phyloP scores from a whole-genome alignment of 2,888 invertebrate species.

The Watsonalla binaria region DNA sequence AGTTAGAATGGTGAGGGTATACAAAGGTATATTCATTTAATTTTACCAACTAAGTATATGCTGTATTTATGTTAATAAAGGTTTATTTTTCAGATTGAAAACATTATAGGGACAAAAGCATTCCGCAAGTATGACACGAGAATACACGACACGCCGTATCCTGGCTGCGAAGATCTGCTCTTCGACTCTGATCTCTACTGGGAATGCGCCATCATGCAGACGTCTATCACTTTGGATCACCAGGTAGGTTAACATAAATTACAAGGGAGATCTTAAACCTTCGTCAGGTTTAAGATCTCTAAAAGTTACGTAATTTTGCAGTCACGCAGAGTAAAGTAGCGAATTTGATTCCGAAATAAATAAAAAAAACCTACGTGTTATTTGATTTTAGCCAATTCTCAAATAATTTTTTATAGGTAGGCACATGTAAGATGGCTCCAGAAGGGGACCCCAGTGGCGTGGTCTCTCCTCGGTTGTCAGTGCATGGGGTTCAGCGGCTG shows the following conservation, averaged over 20 bases:
- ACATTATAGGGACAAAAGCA: slow-evolving; percentile 52
- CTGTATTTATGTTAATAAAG: not conserved
- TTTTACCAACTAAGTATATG: not conserved
- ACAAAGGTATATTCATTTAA: slow-evolving; percentile 4
- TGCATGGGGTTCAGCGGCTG: slow-evolving; percentile 59
- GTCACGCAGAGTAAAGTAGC: too few species aligned
- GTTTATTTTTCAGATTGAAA: slow-evolving; percentile 45
- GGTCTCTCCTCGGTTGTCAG: slow-evolving; percentile 77
- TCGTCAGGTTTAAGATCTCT: too few species aligned
- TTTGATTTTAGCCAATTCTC: not conserved
- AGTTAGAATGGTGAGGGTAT: slow-evolving; percentile 80
- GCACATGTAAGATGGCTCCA: slow-evolving; percentile 87
- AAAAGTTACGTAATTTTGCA: too few species aligned
- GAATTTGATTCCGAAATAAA: not conserved
- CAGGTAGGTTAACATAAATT: slow-evolving; percentile 53
- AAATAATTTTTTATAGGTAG: slow-evolving; percentile 57
- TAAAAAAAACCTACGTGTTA: not conserved
- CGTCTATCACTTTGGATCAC: slow-evolving; percentile 85
- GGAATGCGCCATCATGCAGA: slow-evolving; percentile 84
- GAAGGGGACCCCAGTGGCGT: slow-evolving; percentile 79
- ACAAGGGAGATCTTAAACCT: too few species aligned
- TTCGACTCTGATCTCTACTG: slow-evolving; percentile 85
- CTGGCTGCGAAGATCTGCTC: slow-evolving; percentile 80
- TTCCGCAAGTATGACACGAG: slow-evolving; percentile 57
- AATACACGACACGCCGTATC: slow-evolving; percentile 76